Conservation (phyloP, 2,113 vertebrate genomes). For the Brienomyrus longianalis region DNA sequence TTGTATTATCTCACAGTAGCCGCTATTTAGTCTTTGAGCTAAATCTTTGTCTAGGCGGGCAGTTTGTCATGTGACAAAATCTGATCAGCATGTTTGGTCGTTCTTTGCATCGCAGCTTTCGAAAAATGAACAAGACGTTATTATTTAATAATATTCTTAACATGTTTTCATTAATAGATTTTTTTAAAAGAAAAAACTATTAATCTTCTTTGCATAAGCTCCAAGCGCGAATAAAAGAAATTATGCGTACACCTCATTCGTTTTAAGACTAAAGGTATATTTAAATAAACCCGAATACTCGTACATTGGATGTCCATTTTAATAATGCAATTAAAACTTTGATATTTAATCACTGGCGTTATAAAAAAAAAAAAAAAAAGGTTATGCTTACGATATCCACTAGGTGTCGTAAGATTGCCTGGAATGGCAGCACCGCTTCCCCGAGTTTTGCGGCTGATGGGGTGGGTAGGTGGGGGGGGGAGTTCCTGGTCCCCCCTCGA, state of each 20-base stretch:
- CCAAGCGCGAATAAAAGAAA: background rate
- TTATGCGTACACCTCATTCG: background rate
- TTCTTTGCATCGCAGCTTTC: background rate
- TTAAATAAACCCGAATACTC: background rate
- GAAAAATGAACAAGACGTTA: background rate
- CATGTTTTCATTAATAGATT: background rate
- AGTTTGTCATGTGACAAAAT: background rate
- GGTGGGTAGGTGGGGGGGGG: constrained; percentile 42
- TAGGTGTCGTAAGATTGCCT: constrained; percentile 39
- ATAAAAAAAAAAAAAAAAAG: background rate
- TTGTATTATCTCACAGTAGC: background rate
- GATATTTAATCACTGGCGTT: background rate
- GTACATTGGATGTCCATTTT: background rate
- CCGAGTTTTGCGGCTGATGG: constrained; percentile 32
- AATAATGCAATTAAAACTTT: background rate
- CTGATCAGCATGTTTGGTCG: background rate
- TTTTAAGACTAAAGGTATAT: background rate
- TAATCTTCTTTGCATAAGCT: background rate
- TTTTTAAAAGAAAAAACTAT: background rate
- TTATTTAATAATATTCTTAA: background rate
- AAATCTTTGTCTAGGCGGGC: background rate
- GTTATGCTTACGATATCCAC: constrained; percentile 25
- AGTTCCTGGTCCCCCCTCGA: constrained; percentile 39
- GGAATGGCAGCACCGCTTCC: constrained; percentile 27
- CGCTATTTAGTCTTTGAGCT: background rate